Base-by-base conservation (phyloP, 1,140 invertebrate species). In the Bombus pascuorum region DNA sequence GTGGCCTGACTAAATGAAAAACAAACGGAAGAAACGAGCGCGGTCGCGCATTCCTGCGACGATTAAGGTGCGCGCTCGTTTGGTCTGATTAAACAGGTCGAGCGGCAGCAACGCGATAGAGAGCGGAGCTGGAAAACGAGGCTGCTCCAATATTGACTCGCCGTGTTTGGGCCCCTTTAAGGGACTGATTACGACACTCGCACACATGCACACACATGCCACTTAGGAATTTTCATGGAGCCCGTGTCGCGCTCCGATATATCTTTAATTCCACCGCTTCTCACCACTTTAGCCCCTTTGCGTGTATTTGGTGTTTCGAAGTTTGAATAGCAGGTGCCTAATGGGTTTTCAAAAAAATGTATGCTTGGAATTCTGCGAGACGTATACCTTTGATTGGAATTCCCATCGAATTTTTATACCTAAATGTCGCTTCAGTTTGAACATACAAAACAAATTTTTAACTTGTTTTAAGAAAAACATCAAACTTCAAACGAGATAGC, bases 111-210 rank as follows among this genome's bases (percentile, higher is more conserved):
- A 76, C 77, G 39, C 28, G 71, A 82, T 47, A 47, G 59, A 68
- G 78, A 34, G 25, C 62, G 65, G 37, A 22, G 42, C 47, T 87
- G 71, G 53, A 32, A 76, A 85, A 88, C 78, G 68, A 76, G 86
- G 77, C 81, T 88, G 86, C 62, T 85, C 62, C 82, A 89, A 88
- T 89, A 89, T 88, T 89, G 73, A 89, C 86, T 68, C 37, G 77
- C 32, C 5, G 37, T 72, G 71, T 82, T 66, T 75, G 81, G 87
- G 74, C 59, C 78, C 59, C 73, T 83, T 87, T 77, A 76, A 87
- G 75, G 81, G 86, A 47, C 82, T 34, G 87, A 88, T 88, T 84
- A 79, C 78, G 81, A 37, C 71, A 88, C 68, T 83, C 81, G 78
- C 62, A 57, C 70, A 80, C 66, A 79, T 81, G 66, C 70, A 70